These are phyloP conservation scores for Tadarida brasiliensis DNA, from an alignment of 2,797 vertebrate species.

Conservation along the genomic window DNA sequence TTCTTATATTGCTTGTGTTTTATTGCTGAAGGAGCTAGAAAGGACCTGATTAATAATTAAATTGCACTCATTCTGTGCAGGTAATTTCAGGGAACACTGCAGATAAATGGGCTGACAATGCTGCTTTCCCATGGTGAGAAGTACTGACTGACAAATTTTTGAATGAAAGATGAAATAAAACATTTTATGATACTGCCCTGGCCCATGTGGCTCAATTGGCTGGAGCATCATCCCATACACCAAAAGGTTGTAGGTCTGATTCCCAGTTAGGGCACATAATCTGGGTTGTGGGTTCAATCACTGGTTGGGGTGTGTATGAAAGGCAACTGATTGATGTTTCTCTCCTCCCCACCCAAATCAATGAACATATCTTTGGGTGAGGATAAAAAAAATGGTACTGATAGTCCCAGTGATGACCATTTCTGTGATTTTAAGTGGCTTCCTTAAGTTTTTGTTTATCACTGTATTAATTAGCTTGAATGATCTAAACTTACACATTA, in stretches of 20 bases:
- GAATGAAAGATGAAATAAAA: neutral
- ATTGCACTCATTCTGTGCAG: neutral
- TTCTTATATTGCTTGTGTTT: neutral
- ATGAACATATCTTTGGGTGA: neutral
- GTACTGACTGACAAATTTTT: neutral
- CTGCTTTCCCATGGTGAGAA: neutral
- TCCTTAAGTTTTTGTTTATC: neutral
- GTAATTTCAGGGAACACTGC: neutral
- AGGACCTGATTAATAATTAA: neutral
- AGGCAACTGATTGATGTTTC: neutral
- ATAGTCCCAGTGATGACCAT: neutral
- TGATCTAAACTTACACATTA: neutral
- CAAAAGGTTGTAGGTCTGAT: neutral
- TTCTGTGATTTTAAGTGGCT: constrained; percentile 34
- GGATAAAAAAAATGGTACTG: neutral
- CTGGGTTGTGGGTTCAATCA: neutral
- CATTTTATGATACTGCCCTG: neutral
- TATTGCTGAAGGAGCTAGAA: neutral
- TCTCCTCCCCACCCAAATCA: neutral
- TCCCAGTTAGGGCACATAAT: neutral
- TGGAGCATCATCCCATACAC: neutral
- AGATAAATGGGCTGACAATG: neutral
- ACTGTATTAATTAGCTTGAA: neutral
- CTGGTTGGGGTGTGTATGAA: neutral
- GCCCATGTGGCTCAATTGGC: neutral